Base-by-base conservation (phyloP, 2,113 vertebrate genomes). In the Lepisosteus oculatus region DNA sequence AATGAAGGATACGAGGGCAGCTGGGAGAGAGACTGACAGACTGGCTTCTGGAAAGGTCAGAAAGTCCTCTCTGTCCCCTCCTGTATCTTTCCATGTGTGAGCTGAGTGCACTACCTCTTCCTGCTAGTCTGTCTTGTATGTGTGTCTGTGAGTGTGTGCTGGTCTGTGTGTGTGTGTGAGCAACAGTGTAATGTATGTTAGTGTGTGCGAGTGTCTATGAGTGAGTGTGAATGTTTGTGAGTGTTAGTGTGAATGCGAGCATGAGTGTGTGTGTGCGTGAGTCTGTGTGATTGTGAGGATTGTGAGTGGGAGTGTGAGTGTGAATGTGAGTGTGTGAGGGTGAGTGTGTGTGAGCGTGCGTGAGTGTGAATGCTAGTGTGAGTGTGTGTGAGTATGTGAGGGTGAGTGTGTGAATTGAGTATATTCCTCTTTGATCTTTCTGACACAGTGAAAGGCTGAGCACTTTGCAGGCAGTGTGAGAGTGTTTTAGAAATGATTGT, bases 351-450 rank as follows among this genome's bases (percentile, higher is more conserved):
- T 29, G 17, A 15, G 59, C 6, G 61, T 42, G 45, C 41, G 42
- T 47, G 47, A 47, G 29, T 45, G 29, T 29, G 29, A 29, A 2
- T 29, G 29, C 1, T 29, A 29, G 62, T 43, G 8, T 13, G 5
- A 42, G 17, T 7, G 3, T 2, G 3, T 1, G 61, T 63, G 42
- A 43, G 41, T 65, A 1, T 29, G 29, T 29, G 29, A 29, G 2
- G 29, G 1, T 64, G 62, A 13, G 41, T 64, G 41, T 43, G 62
- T 43, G 62, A 17, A 82, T 84, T 83, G 75, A 72, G 3, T 42
- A n/a, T 67, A 67, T 8, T 6, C 62, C 43, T 42, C 2, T 42
- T 29, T 42, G 17, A 11, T 64, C 4, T 9, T 41, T 42, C 15
- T 42, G 67, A 17, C 15, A 51, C 65, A 64, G 45, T 69, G 68